Percentiles rank a stretch among this genome's conserved stretches.
Evolutionary conservation across 2,888 invertebrate species (phyloP).

Genomic region (Isotomurus palustris): DNA sequence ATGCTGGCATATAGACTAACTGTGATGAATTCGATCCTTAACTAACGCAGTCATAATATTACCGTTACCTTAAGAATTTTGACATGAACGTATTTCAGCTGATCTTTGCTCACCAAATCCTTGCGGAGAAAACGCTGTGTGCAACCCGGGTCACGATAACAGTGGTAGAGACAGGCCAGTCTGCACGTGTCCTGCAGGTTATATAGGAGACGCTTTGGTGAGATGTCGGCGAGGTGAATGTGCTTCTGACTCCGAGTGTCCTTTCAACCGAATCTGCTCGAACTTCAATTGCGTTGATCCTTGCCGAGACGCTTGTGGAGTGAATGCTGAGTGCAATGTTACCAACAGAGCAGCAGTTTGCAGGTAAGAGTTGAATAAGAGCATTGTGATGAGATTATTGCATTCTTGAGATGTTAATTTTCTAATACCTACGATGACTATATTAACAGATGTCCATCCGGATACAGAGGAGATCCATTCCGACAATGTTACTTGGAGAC

Average conservation of each 20-base stretch:
- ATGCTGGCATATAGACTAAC: no score
- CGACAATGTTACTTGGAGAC: slow-evolving; percentile 43
- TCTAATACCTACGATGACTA: background rate
- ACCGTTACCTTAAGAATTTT: no score
- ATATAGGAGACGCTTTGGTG: slow-evolving; percentile 64
- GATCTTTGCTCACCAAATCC: slow-evolving; percentile 82
- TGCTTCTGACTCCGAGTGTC: slow-evolving; percentile 68
- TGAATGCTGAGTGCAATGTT: slow-evolving; percentile 56
- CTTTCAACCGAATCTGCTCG: slow-evolving; percentile 69
- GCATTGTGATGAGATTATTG: slow-evolving; percentile 7
- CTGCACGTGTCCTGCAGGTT: slow-evolving; percentile 69
- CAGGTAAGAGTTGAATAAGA: no score
- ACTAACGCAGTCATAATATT: no score
- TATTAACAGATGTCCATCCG: slow-evolving; percentile 24
- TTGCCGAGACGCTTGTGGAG: slow-evolving; percentile 57
- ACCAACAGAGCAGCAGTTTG: background rate
- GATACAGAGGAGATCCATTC: slow-evolving; percentile 46
- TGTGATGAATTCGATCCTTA: no score
- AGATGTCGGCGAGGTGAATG: slow-evolving; percentile 76
- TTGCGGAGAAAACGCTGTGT: slow-evolving; percentile 73
- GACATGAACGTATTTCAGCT: slow-evolving; percentile 55
- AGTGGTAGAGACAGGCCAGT: slow-evolving; percentile 77
- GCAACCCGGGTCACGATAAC: slow-evolving; percentile 77
- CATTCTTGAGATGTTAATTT: no score
- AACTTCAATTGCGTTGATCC: slow-evolving; percentile 60